phyloP scores from a whole-genome alignment of 2,113 vertebrate genomes.

The Leptobrachium ailaonicum region DNA sequence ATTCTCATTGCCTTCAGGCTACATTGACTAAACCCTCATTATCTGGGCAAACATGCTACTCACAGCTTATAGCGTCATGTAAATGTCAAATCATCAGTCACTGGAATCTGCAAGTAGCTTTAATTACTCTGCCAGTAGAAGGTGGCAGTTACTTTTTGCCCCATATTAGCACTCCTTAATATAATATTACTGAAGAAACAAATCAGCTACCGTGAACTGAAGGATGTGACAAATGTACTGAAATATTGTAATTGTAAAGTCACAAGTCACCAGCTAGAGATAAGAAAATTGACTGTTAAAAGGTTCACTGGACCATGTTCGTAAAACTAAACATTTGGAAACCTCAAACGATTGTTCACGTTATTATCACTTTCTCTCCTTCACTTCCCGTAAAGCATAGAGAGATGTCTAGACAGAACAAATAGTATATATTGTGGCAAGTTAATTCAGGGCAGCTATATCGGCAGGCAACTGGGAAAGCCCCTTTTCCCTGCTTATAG shows the following conservation, averaged over 20 bases:
- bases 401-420: too few species aligned
- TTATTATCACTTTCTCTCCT: too few species aligned
- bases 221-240: neutral
- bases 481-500: too few species aligned
- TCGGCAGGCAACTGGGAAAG: too few species aligned
- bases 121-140: constrained; percentile 22
- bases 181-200: constrained; percentile 6
- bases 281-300: neutral
- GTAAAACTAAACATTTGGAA: too few species aligned
- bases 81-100: constrained; percentile 38
- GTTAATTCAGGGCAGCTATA: too few species aligned
- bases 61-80: constrained; percentile 26
- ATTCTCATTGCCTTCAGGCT: constrained; percentile 18
- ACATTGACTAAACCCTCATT: constrained; percentile 19
- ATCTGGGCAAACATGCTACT: constrained; percentile 31
- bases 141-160: constrained; percentile 18
- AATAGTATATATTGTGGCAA: too few species aligned
- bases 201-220: constrained; percentile 1
- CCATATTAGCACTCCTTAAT: constrained; percentile 5
- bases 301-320: too few species aligned
- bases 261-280: neutral
- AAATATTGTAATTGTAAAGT: neutral
- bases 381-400: too few species aligned
- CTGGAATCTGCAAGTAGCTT: constrained; percentile 12
- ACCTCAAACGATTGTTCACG: too few species aligned